phyloP scores from a whole-genome alignment of 2,113 vertebrate genomes.

The Eclectus roratus region DNA sequence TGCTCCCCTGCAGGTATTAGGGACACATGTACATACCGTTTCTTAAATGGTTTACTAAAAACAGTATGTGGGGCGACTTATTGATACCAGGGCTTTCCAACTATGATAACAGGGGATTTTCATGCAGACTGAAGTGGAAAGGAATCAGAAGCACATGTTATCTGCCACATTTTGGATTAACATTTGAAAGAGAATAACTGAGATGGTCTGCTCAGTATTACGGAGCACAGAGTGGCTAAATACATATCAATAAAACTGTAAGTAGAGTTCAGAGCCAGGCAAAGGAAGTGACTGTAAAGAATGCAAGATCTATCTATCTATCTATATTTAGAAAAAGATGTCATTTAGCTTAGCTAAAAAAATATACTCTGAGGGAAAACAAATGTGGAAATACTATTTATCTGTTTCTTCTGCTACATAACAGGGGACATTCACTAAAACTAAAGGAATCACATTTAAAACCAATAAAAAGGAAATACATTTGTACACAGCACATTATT shows the following conservation, averaged over 20 bases:
- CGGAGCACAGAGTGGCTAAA: not conserved
- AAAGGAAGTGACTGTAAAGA: not conserved
- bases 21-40: not conserved
- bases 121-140: not conserved
- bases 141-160: not conserved
- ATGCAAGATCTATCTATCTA: not conserved
- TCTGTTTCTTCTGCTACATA: not conserved
- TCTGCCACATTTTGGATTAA: not conserved
- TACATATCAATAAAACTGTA: not conserved
- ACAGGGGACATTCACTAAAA: constrained; percentile 50
- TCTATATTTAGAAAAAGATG: not conserved
- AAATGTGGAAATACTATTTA: not conserved
- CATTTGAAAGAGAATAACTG: not conserved
- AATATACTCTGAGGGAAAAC: not conserved
- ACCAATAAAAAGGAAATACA: constrained; percentile 54
- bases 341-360: not conserved
- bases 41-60: not conserved
- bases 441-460: constrained; percentile 56
- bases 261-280: not conserved
- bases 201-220: not conserved
- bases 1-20: not conserved
- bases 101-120: not conserved
- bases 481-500: constrained; percentile 45
- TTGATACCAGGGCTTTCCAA: not conserved
- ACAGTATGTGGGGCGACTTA: not conserved